These are phyloP conservation scores for Indicator maculatus DNA, from an alignment of 2,113 vertebrate genomes.

Conservation along the genomic window DNA sequence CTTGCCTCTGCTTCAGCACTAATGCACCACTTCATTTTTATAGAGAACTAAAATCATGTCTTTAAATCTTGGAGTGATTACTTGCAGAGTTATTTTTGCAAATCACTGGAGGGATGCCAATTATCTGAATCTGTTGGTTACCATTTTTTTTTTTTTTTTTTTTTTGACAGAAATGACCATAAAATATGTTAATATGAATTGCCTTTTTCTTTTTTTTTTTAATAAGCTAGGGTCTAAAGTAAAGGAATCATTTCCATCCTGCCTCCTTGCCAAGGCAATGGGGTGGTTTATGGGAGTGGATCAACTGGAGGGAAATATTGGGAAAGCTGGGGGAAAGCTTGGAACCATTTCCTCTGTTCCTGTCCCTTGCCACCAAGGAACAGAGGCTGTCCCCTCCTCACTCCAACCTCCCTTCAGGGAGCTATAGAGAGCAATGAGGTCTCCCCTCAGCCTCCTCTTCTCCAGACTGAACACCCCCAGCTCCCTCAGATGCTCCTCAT, in stretches of 20 bases:
- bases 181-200: not conserved
- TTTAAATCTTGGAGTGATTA: not conserved
- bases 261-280: not conserved
- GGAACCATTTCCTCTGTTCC: too few relatives aligned
- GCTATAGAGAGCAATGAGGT: too few relatives aligned
- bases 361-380: too few relatives aligned
- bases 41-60: not conserved
- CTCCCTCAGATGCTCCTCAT: too few relatives aligned
- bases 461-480: too few relatives aligned
- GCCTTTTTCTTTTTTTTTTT: not conserved
- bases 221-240: not conserved
- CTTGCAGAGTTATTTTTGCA: not conserved
- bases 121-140: not conserved
- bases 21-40: not conserved
- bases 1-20: not conserved
- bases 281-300: not conserved
- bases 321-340: too few relatives aligned
- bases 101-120: not conserved
- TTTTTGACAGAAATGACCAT: not conserved
- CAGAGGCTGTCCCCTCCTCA: too few relatives aligned
- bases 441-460: too few relatives aligned
- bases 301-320: not conserved
- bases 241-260: not conserved
- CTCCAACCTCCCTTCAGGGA: too few relatives aligned
- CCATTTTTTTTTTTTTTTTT: not conserved